Evolutionary conservation across 2,888 invertebrate species (phyloP), one percentile per base, ranked within the genome.

Genomic region (Ctena decussata): DNA sequence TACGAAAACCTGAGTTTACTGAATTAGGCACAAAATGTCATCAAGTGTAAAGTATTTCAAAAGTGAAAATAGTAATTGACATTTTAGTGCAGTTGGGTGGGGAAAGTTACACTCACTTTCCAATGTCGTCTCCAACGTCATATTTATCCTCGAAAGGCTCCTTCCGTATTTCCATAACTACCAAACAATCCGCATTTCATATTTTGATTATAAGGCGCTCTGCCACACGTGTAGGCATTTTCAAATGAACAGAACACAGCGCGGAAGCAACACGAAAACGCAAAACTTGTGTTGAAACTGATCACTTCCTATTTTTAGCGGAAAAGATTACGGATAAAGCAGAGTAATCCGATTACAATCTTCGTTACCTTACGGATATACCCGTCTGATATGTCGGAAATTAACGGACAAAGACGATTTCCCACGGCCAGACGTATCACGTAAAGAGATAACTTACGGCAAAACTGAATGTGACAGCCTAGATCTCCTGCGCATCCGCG

Each of bases 101-200:
- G 53, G 53, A 39, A 70, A 72, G n/a, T 27, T 46, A 35, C 15
- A 75, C 85, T 89, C 84, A 93, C 93, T 92, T 93, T 84, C 93
- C 93, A 53, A 94, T 92, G 39, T 93, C 93, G 39, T 93, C 93
- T 18, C 92, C 91, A 39, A 92, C 77, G 84, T 93, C 93, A 86
- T 93, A 94, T 77, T 86, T 80, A 46, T 91, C 89, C 80, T 93
- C 93, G 82, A 94, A 83, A 3, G 91, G 85, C 44, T 92, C 91
- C 83, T 91, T 89, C 74, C 91, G 91, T 86, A 93, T 91, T 84
- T 92, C 93, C 89, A 91, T 91, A 35, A 73, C 80, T 71, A 53
- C 39, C 24, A 46, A 46, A 46, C 60, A 75, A 85, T 79, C 74
- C 78, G 65, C 27, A 18, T 49, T 27, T 74, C 27, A 69, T 32